Percentiles rank a stretch among this genome's conserved stretches.
Conservation (phyloP, 2,888 invertebrate species). For the Drepanosiphum platanoidis region DNA sequence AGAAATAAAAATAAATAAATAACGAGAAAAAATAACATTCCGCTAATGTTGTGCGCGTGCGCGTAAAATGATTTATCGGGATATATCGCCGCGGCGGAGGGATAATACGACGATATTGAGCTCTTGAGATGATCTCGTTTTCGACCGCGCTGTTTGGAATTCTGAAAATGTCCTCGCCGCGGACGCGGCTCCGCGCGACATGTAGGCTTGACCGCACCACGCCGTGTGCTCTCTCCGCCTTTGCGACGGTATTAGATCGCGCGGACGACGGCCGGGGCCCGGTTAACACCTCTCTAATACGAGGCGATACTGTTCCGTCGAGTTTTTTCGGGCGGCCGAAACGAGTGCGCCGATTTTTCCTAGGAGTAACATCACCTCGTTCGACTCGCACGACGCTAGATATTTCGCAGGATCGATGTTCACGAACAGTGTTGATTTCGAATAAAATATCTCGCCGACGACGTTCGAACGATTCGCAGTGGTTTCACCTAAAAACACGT, state of each 20-base stretch:
- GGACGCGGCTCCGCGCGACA: too few species aligned
- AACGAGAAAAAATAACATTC: conserved; percentile 29
- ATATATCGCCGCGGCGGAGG: not conserved
- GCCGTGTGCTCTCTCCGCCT: not conserved
- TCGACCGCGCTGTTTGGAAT: conserved; percentile 47
- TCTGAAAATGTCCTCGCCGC: conserved; percentile 47
- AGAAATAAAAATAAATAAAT: conserved; percentile 37
- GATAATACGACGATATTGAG: conserved; percentile 30
- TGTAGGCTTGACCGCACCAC: conserved; percentile 24
- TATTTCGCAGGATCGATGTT: too few species aligned
- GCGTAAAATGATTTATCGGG: conserved; percentile 52
- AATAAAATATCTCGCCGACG: not conserved
- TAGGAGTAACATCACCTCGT: too few species aligned
- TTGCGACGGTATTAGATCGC: conserved; percentile 12
- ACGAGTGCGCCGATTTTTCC: not conserved
- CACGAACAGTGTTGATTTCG: too few species aligned
- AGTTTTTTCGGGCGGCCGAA: not conserved
- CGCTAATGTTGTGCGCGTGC: conserved; percentile 6
- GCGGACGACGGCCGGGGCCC: not conserved
- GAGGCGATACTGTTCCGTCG: conserved; percentile 33
- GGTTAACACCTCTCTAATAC: conserved; percentile 39
- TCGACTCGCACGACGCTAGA: too few species aligned
- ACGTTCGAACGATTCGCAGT: too few species aligned
- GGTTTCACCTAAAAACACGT: too few species aligned
- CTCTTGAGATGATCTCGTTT: conserved; percentile 32